Base-by-base conservation (phyloP, 2,113 vertebrate species). In the Callipepla squamata region DNA sequence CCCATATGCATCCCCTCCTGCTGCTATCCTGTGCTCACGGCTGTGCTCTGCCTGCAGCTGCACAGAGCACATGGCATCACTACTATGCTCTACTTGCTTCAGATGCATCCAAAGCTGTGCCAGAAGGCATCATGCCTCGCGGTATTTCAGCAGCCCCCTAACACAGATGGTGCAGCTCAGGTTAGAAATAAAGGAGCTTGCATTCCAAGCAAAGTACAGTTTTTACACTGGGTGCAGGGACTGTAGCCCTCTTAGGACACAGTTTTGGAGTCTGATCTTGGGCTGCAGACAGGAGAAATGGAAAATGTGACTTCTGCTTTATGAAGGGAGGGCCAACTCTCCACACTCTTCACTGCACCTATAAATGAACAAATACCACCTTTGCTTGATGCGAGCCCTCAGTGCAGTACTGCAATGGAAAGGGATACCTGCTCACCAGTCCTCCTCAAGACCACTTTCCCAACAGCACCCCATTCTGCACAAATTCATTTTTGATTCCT, bases 211-310 rank as follows among this genome's bases (percentile, higher is more conserved):
- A 57, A 50, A 38, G 16, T 32, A 32, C 16, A 74, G 69, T 19
- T 48, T 48, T 75, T 32, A 36, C 26, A 15, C 36, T 4, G 15
- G 19, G 34, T 19, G 26, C 28, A 5, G 1, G 44, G 50, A 66
- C 6, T 34, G 70, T 6, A 20, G 34, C 11, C 5, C 44, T 58
- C 42, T 16, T 13, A 11, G 40, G 19, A 34, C 30, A 14, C n/a
- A 32, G 73, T 17, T 45, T 18, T 36, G 45, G 25, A 48, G 34
- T 17, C 44, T 55, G 14, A 59, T 63, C 67, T 36, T 21, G 44
- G 25, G 25, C 47, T 28, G 34, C 2, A 2, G 3, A 17, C 26
- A 59, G 23, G 53, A 45, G 38, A 28, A 55, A 42, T 0, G 0
- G 67, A 67, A 17, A 22, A 55, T 20, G 20, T 11, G 16, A 9